phyloP scores from a whole-genome alignment of 2,113 vertebrate genomes.

The zebrafish (Danio rerio) region DNA sequence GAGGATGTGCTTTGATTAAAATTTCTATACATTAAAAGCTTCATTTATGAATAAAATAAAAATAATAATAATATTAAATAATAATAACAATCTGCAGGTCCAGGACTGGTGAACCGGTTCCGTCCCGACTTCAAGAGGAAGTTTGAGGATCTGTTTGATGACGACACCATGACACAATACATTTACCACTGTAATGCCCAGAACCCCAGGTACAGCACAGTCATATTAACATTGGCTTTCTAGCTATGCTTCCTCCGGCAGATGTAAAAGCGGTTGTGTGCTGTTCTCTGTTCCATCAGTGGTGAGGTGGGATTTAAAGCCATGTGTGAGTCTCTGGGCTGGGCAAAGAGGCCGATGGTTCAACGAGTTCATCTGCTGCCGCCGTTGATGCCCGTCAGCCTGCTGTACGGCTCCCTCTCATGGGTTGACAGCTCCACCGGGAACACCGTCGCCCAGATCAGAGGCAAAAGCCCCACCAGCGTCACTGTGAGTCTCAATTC shows the following conservation, averaged over 20 bases:
- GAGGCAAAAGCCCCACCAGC: constrained; percentile 74
- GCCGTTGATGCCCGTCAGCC: constrained; percentile 81
- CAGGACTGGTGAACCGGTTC: constrained; percentile 86
- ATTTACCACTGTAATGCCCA: constrained; percentile 94
- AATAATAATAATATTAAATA: too few relatives aligned
- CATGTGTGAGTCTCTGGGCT: constrained; percentile 85
- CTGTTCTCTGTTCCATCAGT: constrained; percentile 64
- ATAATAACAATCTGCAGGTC: constrained; percentile 80
- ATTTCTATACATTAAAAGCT: too few relatives aligned
- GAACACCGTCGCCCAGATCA: constrained; percentile 73
- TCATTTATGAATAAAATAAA: too few relatives aligned
- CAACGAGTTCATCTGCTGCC: constrained; percentile 83
- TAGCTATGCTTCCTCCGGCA: too few relatives aligned
- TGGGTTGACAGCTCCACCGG: constrained; percentile 88
- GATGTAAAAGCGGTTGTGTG: too few relatives aligned
- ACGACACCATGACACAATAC: constrained; percentile 90
- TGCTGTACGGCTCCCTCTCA: constrained; percentile 85
- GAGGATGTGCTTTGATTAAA: too few relatives aligned
- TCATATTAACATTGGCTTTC: background rate
- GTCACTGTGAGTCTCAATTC: constrained; percentile 77
- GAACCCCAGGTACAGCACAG: constrained; percentile 79
- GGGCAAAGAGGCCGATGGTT: constrained; percentile 90
- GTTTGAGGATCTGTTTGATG: constrained; percentile 88
- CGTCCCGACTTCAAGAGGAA: constrained; percentile 89
- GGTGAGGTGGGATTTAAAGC: constrained; percentile 89